Evolutionary conservation across 23 tunicate species (phyloP), one percentile per base, ranked within the genome.

Genomic region (Aplidium turbinatum): DNA sequence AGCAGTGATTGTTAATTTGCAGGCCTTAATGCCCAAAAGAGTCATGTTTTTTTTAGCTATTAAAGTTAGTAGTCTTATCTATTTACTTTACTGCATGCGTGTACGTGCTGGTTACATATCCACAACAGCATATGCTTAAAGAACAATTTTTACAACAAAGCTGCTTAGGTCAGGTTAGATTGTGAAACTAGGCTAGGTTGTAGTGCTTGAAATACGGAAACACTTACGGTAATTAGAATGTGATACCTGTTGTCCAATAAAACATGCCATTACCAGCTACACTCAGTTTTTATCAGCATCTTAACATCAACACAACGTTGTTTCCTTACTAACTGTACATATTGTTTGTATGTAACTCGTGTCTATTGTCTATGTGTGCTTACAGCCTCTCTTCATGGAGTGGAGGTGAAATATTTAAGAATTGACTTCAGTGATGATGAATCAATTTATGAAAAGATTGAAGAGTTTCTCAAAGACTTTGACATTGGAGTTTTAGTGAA

Each of bases 401-500:
- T 72, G 5, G 20, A 72, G 28, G 32, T 42, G 9, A 52, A 51
- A n/a, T 26, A 19, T 50, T 35, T 78, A 24, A 32, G n/a, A 0
- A n/a, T 67, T 16, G 84, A 78, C 50, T 78, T 78, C 38, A 50
- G 0, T 2, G 1, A 34, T 11, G 61, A 45, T 3, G 74, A 65
- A 29, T n/a, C 31, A 61, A 73, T 34, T 4, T 60, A 58, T n/a
- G 73, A 58, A 0, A 55, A 57, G 38, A 60, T 75, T 7, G 33
- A 67, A 16, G 24, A 66, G 5, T 73, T 81, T 60, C 54, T 78
- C 19, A 1, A 67, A 33, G 84, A 4, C 13, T n/a, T 66, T 18
- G 84, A 78, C 47, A 50, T 78, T 20, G 84, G 84, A n/a, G 35
- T 33, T 5, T 32, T 78, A 50, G 84, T 78, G 2, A 78, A 78